Conservation (phyloP, 1,140 invertebrate genomes). For the Sinella curviseta region DNA sequence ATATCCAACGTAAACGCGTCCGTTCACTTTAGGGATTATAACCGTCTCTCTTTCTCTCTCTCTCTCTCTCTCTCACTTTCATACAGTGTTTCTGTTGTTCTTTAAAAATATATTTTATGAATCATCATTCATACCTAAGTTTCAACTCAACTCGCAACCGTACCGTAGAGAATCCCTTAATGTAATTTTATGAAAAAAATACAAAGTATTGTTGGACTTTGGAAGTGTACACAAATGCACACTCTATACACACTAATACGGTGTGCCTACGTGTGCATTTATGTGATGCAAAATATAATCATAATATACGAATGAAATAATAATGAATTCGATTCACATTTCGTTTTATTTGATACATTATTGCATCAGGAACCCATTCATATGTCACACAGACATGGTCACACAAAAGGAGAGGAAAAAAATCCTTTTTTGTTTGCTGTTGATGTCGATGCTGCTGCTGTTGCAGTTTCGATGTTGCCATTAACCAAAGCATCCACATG, state of each 20-base stretch:
- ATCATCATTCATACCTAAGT: background rate
- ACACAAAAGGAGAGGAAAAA: background rate
- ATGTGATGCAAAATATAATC: background rate
- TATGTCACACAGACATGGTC: background rate
- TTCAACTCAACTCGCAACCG: background rate
- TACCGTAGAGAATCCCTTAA: slow-evolving; percentile 18
- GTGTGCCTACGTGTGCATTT: background rate
- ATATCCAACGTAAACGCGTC: background rate
- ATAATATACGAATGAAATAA: background rate
- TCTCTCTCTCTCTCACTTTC: background rate
- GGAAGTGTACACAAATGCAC: background rate
- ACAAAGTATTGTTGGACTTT: background rate
- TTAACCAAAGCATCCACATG: background rate
- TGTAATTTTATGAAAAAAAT: background rate
- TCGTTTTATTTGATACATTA: background rate
- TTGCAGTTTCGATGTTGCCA: background rate
- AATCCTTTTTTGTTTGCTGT: slow-evolving; percentile 7
- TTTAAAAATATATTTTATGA: background rate
- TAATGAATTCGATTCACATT: slow-evolving; percentile 27
- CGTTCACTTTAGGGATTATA: slow-evolving; percentile 21
- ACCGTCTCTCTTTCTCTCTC: background rate
- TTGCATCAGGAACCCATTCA: background rate
- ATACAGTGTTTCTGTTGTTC: background rate
- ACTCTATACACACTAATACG: background rate
- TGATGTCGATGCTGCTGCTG: too few relatives aligned